Conservation (phyloP, 2,888 invertebrate genomes). For the Lepidochrysops patricia region DNA sequence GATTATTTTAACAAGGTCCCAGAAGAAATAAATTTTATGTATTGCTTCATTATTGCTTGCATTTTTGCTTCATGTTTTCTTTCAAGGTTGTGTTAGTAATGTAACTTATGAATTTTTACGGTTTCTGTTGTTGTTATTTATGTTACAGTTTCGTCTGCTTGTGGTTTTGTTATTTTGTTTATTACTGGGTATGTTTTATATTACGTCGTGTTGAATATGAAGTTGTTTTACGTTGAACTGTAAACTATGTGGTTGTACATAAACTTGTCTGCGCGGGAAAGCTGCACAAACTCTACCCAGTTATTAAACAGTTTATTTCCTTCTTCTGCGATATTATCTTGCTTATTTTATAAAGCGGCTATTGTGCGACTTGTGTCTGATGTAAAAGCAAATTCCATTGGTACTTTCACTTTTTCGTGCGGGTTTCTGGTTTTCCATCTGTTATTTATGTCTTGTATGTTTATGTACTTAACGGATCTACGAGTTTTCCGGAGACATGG, state of each 20-base stretch:
- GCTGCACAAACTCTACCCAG: neutral
- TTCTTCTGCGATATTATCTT: neutral
- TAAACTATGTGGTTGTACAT: neutral
- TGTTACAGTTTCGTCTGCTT: neutral
- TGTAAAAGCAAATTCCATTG: conserved; percentile 11
- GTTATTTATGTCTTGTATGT: conserved; percentile 5
- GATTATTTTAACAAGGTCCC: neutral
- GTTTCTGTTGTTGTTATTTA: neutral
- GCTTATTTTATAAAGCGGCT: neutral
- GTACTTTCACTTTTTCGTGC: conserved; percentile 10
- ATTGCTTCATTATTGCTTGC: neutral
- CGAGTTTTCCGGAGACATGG: conserved; percentile 2
- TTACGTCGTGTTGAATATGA: neutral
- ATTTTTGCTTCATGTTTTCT: neutral
- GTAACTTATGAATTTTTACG: neutral
- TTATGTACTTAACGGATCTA: neutral
- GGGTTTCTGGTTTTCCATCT: conserved; percentile 10
- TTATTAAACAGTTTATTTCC: conserved; percentile 2
- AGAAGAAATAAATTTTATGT: neutral
- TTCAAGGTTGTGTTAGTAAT: neutral
- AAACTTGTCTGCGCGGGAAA: neutral
- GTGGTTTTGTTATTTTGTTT: neutral
- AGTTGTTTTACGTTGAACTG: neutral
- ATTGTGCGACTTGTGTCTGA: neutral
- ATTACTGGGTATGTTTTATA: neutral